phyloP scores from a whole-genome alignment of 2,888 invertebrate species.

The Mesoligia furuncula region DNA sequence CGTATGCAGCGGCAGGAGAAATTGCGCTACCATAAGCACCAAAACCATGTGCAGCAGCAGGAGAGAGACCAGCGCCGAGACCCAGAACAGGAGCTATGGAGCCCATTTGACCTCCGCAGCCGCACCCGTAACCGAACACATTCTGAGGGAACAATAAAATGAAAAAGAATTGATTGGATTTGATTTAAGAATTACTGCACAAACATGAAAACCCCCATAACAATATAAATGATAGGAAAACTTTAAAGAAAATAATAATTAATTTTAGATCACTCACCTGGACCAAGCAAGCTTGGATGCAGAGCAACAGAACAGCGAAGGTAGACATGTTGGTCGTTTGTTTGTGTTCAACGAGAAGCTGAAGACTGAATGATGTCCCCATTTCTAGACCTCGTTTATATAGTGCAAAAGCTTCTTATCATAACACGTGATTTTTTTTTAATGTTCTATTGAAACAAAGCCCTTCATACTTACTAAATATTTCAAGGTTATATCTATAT shows the following conservation, averaged over 20 bases:
- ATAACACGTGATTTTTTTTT: not conserved
- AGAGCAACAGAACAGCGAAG: too few species aligned
- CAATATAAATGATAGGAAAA: not conserved
- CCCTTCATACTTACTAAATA: not conserved
- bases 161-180: too few species aligned
- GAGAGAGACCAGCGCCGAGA: not conserved
- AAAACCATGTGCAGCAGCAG: too few species aligned
- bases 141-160: not conserved
- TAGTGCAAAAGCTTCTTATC: not conserved
- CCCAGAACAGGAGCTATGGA: not conserved
- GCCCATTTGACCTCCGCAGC: not conserved
- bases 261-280: not conserved
- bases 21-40: too few species aligned
- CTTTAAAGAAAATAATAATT: too few species aligned
- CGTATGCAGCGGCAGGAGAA: slow-evolving; percentile 16
- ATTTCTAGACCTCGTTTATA: not conserved
- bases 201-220: not conserved
- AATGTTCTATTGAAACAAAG: not conserved
- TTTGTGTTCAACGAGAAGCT: not conserved
- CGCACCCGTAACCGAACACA: slow-evolving; percentile 1
- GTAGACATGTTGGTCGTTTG: too few species aligned
- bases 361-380: slow-evolving; percentile 20
- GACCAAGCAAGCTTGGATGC: too few species aligned
- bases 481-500: too few species aligned
- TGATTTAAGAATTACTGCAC: too few species aligned